Evolutionary conservation across 2,113 vertebrate species (phyloP).

Genomic region (Lophura nycthemera): DNA sequence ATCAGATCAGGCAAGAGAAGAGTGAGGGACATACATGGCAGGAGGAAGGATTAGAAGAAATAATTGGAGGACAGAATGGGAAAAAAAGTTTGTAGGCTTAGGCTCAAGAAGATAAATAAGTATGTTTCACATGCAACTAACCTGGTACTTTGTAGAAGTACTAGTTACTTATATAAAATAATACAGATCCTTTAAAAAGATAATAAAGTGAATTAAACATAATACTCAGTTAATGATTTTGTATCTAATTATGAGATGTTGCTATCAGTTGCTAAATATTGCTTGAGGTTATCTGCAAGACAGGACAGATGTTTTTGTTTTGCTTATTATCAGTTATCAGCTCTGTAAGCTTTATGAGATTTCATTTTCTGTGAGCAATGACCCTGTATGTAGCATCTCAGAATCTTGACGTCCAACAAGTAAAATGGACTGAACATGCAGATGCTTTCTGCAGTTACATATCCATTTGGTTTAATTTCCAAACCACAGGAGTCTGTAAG

Average conservation of each 20-base stretch:
- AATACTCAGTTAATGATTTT: slow-evolving; percentile 39
- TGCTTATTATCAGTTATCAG: slow-evolving; percentile 32
- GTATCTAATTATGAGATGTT: slow-evolving; percentile 21
- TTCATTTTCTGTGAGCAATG: slow-evolving; percentile 24
- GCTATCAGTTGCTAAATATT: neutral
- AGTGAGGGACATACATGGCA: neutral
- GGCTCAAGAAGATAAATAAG: neutral
- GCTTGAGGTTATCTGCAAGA: slow-evolving; percentile 33
- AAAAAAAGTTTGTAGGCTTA: neutral
- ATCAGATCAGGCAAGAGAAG: neutral
- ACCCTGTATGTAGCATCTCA: neutral
- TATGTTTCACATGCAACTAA: neutral
- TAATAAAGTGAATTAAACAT: slow-evolving; percentile 31
- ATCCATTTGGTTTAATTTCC: neutral
- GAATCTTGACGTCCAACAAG: neutral
- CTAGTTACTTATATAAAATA: neutral
- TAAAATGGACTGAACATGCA: neutral
- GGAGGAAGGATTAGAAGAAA: neutral
- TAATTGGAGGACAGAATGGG: fast-evolving
- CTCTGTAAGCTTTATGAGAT: slow-evolving; percentile 20
- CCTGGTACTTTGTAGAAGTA: neutral
- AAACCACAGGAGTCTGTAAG: neutral
- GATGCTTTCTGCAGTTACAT: neutral
- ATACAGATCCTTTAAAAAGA: slow-evolving; percentile 20
- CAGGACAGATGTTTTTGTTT: slow-evolving; percentile 42